Percentiles rank a stretch among this genome's conserved stretches.
phyloP scores from a whole-genome alignment of 2,113 vertebrate genomes.

The Chloroceryle aenea region DNA sequence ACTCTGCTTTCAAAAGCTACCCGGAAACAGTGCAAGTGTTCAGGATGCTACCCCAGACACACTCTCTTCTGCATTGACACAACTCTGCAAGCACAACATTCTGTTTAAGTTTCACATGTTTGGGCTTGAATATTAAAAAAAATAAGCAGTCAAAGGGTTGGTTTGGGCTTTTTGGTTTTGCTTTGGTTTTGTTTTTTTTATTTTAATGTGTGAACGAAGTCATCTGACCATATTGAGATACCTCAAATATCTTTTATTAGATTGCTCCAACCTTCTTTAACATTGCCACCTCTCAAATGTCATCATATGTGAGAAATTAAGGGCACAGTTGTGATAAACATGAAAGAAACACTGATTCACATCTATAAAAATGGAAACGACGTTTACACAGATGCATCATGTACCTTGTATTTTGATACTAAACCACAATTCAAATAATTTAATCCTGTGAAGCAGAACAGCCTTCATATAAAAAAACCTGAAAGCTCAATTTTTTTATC shows the following conservation, averaged over 20 bases:
- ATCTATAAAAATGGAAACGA: neutral
- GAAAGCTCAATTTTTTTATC: neutral
- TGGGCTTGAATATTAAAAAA: neutral
- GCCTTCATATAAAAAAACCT: neutral
- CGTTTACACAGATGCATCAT: neutral
- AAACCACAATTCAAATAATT: neutral
- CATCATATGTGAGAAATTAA: neutral
- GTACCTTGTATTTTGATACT: neutral
- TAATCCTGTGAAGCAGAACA: neutral
- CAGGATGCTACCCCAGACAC: neutral
- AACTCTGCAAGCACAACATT: accelerated
- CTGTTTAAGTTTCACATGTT: neutral
- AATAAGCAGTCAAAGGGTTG: neutral
- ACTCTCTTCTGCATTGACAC: neutral
- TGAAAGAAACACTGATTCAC: neutral
- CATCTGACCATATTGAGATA: neutral
- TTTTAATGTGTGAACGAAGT: neutral
- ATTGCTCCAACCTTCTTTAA: neutral
- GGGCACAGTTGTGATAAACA: neutral
- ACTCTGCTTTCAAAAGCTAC: neutral
- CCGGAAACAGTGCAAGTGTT: neutral
- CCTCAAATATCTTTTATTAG: neutral
- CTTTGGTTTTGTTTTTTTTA: accelerated
- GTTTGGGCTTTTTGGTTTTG: neutral
- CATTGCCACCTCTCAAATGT: neutral